Evolutionary conservation across 2,888 invertebrate genomes (phyloP).

Genomic region (Kryphioiulus occultus): DNA sequence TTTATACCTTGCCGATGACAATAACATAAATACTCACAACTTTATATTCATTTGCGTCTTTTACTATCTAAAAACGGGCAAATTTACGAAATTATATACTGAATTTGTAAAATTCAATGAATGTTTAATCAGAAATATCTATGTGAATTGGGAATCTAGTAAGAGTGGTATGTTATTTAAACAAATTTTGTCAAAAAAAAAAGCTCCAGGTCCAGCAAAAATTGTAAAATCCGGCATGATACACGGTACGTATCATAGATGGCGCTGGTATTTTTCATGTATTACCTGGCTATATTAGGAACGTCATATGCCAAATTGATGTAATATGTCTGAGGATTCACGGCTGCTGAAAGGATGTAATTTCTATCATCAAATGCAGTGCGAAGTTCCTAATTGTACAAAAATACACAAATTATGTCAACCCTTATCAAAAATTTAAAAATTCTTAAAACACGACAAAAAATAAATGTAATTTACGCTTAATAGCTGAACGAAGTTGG

Average conservation of each 20-base stretch:
- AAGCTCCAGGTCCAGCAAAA: too few species aligned
- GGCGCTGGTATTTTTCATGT: background rate
- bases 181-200: background rate
- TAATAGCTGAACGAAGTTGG: conserved; percentile 3
- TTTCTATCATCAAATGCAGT: conserved; percentile 68
- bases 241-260: background rate
- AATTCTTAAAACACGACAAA: background rate
- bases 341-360: conserved; percentile 69
- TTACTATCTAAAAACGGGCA: too few species aligned
- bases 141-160: too few species aligned
- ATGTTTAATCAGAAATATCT: too few species aligned
- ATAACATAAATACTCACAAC: too few species aligned
- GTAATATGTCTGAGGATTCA: conserved; percentile 65
- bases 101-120: too few species aligned
- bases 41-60: too few species aligned
- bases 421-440: background rate
- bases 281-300: conserved; percentile 67
- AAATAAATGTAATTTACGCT: background rate
- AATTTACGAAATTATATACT: too few species aligned
- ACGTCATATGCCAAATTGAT: conserved; percentile 70
- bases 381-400: conserved; percentile 65
- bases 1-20: too few species aligned
- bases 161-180: background rate
- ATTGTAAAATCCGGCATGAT: background rate
- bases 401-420: background rate